phyloP scores from a whole-genome alignment of 2,888 invertebrate species.

The Diplolepis rosae region DNA sequence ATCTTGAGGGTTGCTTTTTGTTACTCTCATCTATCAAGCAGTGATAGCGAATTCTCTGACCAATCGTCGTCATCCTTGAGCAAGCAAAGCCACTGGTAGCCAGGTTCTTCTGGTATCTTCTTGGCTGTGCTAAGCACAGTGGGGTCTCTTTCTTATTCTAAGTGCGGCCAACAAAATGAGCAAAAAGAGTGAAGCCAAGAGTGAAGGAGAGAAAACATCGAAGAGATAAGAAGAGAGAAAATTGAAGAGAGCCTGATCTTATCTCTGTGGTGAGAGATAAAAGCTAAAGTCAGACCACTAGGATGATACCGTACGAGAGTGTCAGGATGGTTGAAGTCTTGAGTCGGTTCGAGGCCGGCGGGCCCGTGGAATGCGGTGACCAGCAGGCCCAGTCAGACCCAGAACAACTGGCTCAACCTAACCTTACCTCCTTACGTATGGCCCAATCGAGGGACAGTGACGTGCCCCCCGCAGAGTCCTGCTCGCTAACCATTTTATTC shows the following conservation, averaged over 20 bases:
- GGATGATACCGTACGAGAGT: slow-evolving; percentile 70
- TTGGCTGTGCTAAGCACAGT: slow-evolving; percentile 69
- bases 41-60: slow-evolving; percentile 49
- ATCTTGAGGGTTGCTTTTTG: slow-evolving; percentile 11
- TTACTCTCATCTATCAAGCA: slow-evolving; percentile 41
- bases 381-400: slow-evolving; percentile 33
- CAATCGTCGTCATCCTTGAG: slow-evolving; percentile 39
- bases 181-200: slow-evolving; percentile 32
- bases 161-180: slow-evolving; percentile 49
- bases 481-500: slow-evolving; percentile 44
- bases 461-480: slow-evolving; percentile 68
- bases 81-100: slow-evolving; percentile 46
- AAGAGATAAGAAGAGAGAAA: slow-evolving; percentile 13
- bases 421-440: slow-evolving; percentile 11
- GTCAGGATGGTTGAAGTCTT: slow-evolving; percentile 60
- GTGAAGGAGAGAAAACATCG: not conserved
- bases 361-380: slow-evolving; percentile 39
- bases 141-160: slow-evolving; percentile 66
- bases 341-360: not conserved
- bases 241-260: slow-evolving; percentile 61
- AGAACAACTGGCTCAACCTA: slow-evolving; percentile 36
- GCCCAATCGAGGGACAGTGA: slow-evolving; percentile 63
- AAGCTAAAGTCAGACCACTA: slow-evolving; percentile 68
- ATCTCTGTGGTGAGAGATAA: slow-evolving; percentile 69
- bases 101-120: slow-evolving; percentile 62